Conservation (phyloP, 2,888 invertebrate species). For the Plebejus argus region DNA sequence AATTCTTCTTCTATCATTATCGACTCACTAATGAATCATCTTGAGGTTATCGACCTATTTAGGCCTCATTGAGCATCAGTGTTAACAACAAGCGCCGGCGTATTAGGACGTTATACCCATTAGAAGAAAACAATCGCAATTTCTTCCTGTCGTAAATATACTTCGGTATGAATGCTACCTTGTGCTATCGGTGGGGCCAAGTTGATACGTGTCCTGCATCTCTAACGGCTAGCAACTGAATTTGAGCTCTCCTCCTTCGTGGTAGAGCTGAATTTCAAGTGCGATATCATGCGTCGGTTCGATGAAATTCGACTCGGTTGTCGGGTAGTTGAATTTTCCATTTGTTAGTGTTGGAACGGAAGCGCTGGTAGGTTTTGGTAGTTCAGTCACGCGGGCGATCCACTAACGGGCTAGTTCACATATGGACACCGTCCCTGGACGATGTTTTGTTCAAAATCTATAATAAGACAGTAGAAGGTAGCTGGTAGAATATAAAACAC, state of each 20-base stretch:
- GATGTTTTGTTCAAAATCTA: conserved; percentile 19
- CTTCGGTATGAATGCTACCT: conserved; percentile 74
- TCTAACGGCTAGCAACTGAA: conserved; percentile 24
- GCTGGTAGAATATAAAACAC: not conserved
- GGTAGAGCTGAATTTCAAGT: not conserved
- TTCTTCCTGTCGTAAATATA: conserved; percentile 79
- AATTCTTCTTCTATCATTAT: not conserved
- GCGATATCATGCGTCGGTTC: conserved; percentile 46
- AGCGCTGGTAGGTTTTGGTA: conserved; percentile 68
- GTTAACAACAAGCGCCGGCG: conserved; percentile 45
- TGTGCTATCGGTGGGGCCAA: conserved; percentile 71
- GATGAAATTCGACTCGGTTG: conserved; percentile 63
- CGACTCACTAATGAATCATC: not conserved
- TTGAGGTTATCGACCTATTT: conserved; percentile 9
- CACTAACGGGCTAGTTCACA: conserved; percentile 66
- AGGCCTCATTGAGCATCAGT: not conserved
- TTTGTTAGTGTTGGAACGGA: conserved; percentile 76
- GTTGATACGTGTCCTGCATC: conserved; percentile 73
- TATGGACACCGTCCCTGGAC: conserved; percentile 64
- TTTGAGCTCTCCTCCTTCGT: not conserved
- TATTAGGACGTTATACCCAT: conserved; percentile 75
- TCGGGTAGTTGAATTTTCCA: conserved; percentile 73
- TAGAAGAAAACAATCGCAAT: conserved; percentile 76
- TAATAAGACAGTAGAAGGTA: conserved; percentile 6
- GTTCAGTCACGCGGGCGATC: conserved; percentile 70